A percentile compares a stretch with the other conserved stretches of the same genome.
phyloP scores from a whole-genome alignment of 2,797 vertebrate genomes.

The Sebastes aleutianus region DNA sequence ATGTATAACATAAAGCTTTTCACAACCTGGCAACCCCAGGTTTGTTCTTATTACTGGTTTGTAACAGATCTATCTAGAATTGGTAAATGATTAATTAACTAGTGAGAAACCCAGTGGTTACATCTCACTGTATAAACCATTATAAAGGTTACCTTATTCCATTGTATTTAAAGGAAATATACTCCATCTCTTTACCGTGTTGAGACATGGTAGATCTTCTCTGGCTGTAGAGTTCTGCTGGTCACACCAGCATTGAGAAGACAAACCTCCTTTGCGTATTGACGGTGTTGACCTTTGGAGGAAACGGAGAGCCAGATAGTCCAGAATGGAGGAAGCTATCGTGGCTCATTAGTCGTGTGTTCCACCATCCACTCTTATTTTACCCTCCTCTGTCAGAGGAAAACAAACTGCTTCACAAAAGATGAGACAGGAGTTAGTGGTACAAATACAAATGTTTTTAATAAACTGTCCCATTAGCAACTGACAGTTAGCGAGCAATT shows the following conservation, averaged over 20 bases:
- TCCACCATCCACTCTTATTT: background rate
- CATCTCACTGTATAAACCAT: too few relatives aligned
- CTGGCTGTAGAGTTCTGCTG: background rate
- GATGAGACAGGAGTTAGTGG: background rate
- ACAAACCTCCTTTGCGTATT: background rate
- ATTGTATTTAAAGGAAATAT: background rate
- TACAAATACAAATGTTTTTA: background rate
- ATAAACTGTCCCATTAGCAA: background rate
- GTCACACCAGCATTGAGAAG: background rate
- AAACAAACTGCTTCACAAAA: background rate
- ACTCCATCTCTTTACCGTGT: background rate
- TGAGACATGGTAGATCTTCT: background rate
- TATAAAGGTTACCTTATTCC: background rate
- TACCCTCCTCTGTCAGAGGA: background rate
- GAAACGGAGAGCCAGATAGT: background rate
- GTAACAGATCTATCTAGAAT: too few relatives aligned
- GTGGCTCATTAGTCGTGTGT: background rate
- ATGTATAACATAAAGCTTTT: background rate
- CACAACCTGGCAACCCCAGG: background rate
- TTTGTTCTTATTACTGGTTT: background rate
- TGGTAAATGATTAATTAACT: too few relatives aligned
- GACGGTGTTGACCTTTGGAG: conserved; percentile 4
- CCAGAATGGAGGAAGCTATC: background rate
- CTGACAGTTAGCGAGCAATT: background rate
- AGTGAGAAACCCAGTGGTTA: background rate